Conservation (phyloP, 2,888 invertebrate species). For the Megastigmus dorsalis region DNA sequence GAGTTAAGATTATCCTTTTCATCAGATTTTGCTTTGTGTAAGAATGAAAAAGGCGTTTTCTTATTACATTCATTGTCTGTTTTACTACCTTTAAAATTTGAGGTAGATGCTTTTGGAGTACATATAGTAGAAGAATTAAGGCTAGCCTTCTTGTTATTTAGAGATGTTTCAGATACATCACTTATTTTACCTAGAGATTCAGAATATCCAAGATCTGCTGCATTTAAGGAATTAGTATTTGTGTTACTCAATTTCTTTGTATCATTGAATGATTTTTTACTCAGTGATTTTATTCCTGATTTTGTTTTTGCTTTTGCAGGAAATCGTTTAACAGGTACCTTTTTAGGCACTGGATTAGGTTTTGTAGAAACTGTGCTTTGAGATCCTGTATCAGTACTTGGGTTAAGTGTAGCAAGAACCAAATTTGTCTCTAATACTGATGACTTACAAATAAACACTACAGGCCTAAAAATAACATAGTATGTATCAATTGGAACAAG, state of each 20-base stretch:
- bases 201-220: conserved; percentile 4
- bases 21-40: conserved; percentile 49
- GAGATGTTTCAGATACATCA: conserved; percentile 21
- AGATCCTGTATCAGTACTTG: conserved; percentile 74
- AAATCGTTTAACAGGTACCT: conserved; percentile 53
- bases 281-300: conserved; percentile 50
- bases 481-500: too few species aligned
- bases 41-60: conserved; percentile 10
- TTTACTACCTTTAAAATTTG: background rate
- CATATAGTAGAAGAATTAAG: background rate
- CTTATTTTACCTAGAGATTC: conserved; percentile 47
- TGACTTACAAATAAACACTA: conserved; percentile 84
- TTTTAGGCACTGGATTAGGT: conserved; percentile 35
- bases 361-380: conserved; percentile 64
- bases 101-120: conserved; percentile 4
- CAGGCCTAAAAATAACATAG: conserved; percentile 80
- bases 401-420: conserved; percentile 86
- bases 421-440: conserved; percentile 86
- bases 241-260: conserved; percentile 34
- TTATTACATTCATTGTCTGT: background rate
- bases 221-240: conserved; percentile 1
- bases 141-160: conserved; percentile 13
- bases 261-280: conserved; percentile 49
- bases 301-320: conserved; percentile 62
- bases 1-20: background rate